Conservation (phyloP, 35 echinoderm and acorn worm genomes). For the Lytechinus pictus region DNA sequence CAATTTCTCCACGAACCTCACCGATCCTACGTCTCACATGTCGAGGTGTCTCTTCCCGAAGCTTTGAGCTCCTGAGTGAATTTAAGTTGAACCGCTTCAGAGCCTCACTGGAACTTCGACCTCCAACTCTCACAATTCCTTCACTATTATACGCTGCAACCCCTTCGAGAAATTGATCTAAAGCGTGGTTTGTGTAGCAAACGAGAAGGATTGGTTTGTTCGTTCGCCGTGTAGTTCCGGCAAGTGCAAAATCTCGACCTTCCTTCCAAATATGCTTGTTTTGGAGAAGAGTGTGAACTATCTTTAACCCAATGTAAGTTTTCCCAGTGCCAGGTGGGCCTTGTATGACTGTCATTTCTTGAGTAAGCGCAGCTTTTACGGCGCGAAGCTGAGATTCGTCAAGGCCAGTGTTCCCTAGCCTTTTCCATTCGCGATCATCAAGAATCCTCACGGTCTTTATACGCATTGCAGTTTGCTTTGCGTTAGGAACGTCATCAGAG, state of each 20-base stretch:
- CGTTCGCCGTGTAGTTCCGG: background rate
- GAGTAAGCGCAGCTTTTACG: slow-evolving; percentile 75
- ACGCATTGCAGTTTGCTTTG: background rate
- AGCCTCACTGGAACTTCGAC: slow-evolving; percentile 79
- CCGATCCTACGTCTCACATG: slow-evolving; percentile 44
- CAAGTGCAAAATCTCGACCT: background rate
- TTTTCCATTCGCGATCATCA: slow-evolving; percentile 55
- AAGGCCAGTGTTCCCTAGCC: slow-evolving; percentile 49
- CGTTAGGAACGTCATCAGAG: background rate
- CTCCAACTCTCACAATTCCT: slow-evolving; percentile 85
- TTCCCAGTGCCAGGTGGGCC: slow-evolving; percentile 98
- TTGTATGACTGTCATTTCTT: slow-evolving; percentile 90
- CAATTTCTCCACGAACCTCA: slow-evolving; percentile 49
- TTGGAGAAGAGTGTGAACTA: slow-evolving; percentile 78
- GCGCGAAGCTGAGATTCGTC: slow-evolving; percentile 81
- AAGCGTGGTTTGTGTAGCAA: slow-evolving; percentile 94
- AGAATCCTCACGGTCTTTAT: slow-evolving; percentile 41
- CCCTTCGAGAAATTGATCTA: slow-evolving; percentile 97
- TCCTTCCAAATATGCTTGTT: slow-evolving; percentile 70
- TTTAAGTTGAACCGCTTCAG: slow-evolving; percentile 82
- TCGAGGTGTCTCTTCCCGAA: slow-evolving; percentile 44
- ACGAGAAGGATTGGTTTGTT: slow-evolving; percentile 83
- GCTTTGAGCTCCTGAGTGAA: slow-evolving; percentile 33
- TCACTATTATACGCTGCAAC: slow-evolving; percentile 66
- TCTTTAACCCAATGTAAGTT: slow-evolving; percentile 93